phyloP scores from a whole-genome alignment of 2,888 invertebrate species.

The Melanchra persicariae region DNA sequence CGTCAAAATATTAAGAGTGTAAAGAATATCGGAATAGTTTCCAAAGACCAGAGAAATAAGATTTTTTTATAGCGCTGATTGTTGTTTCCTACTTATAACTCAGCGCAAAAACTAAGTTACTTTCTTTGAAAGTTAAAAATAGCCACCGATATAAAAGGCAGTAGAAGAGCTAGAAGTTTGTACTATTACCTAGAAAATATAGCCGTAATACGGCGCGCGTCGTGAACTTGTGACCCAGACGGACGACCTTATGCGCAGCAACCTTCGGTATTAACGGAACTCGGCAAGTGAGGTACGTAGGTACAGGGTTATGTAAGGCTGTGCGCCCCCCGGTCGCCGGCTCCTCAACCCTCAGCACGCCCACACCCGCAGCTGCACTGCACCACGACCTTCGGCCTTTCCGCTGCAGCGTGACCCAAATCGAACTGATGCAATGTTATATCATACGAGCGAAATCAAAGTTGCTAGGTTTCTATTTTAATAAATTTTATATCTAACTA shows the following conservation, averaged over 20 bases:
- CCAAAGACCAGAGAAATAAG: not conserved
- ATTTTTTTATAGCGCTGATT: not conserved
- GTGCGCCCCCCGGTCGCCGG: constrained; percentile 70
- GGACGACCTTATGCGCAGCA: constrained; percentile 83
- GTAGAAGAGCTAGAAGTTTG: constrained; percentile 49
- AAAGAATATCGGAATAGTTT: not conserved
- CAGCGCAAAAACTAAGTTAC: not conserved
- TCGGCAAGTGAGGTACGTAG: constrained; percentile 70
- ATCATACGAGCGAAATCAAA: constrained; percentile 32
- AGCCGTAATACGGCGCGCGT: constrained; percentile 64
- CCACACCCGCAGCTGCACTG: constrained; percentile 79
- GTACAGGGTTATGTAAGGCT: constrained; percentile 72
- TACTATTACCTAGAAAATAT: constrained; percentile 56
- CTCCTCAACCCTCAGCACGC: constrained; percentile 70
- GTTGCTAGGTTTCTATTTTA: constrained; percentile 19
- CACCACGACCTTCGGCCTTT: constrained; percentile 84
- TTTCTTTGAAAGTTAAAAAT: constrained; percentile 50
- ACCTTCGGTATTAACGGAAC: constrained; percentile 86
- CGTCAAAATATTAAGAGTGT: constrained; percentile 1
- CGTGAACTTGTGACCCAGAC: constrained; percentile 83
- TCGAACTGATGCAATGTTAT: constrained; percentile 51
- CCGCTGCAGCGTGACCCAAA: constrained; percentile 66
- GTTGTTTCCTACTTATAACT: not conserved
- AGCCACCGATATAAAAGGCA: constrained; percentile 33
- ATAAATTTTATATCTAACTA: not conserved